Conservation (phyloP, 2,797 vertebrate genomes). For the Acrocephalus scirpaceus region DNA sequence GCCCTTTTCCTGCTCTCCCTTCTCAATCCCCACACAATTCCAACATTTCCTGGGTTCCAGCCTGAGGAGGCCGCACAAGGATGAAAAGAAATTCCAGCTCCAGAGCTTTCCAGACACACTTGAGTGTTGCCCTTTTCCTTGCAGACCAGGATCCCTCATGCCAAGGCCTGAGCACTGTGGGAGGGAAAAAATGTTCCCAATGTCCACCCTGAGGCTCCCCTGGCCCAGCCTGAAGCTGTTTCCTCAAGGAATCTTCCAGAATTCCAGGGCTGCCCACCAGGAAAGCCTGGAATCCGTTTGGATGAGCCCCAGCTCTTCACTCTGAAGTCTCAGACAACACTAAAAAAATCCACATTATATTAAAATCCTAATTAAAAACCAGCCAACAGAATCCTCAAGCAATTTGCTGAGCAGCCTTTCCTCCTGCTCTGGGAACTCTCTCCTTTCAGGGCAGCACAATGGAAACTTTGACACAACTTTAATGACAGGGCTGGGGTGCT, state of each 20-base stretch:
- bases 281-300: background rate
- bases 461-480: background rate
- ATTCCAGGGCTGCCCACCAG: background rate
- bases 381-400: background rate
- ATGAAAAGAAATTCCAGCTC: no score
- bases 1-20: no score
- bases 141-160: no score
- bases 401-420: background rate
- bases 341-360: accelerated
- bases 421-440: background rate
- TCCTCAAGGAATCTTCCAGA: background rate
- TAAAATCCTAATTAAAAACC: background rate
- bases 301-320: background rate
- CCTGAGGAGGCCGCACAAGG: no score
- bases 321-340: background rate
- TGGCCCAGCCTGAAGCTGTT: background rate
- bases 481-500: background rate
- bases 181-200: no score
- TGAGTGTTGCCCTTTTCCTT: no score
- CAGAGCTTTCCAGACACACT: no score
- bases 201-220: background rate
- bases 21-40: no score
- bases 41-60: no score
- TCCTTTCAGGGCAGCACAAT: background rate
- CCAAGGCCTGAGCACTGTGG: background rate